A percentile compares a stretch with the other conserved stretches of the same genome.
These are phyloP conservation scores for Aricia agestis DNA, from an alignment of 1,140 invertebrate species.

Conservation along the genomic window DNA sequence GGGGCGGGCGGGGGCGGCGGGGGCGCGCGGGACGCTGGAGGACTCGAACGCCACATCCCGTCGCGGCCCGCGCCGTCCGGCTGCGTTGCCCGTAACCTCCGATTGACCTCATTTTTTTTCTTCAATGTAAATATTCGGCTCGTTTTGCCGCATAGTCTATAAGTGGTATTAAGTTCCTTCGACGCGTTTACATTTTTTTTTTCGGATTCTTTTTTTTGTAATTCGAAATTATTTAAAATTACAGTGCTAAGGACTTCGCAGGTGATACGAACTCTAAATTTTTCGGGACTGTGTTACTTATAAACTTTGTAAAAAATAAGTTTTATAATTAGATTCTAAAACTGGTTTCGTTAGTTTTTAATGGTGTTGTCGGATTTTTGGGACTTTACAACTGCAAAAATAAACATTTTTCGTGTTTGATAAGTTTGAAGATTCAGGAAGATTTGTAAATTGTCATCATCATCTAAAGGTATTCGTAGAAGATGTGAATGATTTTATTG, in stretches of 20 bases:
- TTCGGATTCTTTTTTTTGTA: conserved; percentile 37
- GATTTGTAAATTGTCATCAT: conserved; percentile 36
- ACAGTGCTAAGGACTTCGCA: conserved; percentile 45
- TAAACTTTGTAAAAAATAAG: conserved; percentile 48
- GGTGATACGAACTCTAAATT: conserved; percentile 50
- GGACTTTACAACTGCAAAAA: conserved; percentile 37
- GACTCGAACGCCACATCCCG: conserved; percentile 59
- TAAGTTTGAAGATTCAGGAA: conserved; percentile 44
- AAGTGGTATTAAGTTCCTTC: conserved; percentile 75
- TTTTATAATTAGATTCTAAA: conserved; percentile 45
- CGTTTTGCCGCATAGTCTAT: conserved; percentile 72
- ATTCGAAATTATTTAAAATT: conserved; percentile 50
- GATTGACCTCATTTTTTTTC: conserved; percentile 75
- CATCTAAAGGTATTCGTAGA: conserved; percentile 38
- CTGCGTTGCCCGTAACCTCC: conserved; percentile 74
- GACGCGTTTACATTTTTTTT: conserved; percentile 54
- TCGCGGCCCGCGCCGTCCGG: conserved; percentile 70
- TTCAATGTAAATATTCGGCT: conserved; percentile 75
- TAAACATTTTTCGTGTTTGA: conserved; percentile 45
- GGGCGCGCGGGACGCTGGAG: conserved; percentile 39
- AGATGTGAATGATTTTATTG: not conserved
- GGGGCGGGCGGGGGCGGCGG: conserved; percentile 36
- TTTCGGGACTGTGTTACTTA: conserved; percentile 44
- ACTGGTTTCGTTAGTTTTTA: conserved; percentile 44
- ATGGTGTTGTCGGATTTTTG: conserved; percentile 44